Conservation (phyloP, 2,888 invertebrate genomes). For the Calephelis perditalis region DNA sequence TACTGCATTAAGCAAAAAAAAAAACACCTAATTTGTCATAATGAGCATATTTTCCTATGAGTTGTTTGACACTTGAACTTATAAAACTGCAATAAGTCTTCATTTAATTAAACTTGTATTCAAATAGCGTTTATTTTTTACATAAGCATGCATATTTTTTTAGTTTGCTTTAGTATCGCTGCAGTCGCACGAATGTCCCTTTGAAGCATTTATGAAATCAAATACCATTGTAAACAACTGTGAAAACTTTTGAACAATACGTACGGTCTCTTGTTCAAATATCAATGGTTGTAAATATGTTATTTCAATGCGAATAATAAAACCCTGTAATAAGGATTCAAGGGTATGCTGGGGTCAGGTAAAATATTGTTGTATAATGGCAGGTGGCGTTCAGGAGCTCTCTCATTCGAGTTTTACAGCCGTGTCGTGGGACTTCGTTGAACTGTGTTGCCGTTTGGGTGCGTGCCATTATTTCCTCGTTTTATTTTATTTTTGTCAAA, state of each 20-base stretch:
- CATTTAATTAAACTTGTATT: too few species aligned
- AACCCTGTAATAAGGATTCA: slow-evolving; percentile 14
- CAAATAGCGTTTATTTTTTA: too few species aligned
- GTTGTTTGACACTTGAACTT: too few species aligned
- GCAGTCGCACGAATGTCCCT: too few species aligned
- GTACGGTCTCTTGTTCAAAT: not conserved
- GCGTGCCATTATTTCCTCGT: slow-evolving; percentile 45
- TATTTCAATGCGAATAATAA: not conserved
- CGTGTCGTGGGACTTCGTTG: slow-evolving; percentile 29
- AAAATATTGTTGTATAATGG: slow-evolving; percentile 25
- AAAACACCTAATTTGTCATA: too few species aligned
- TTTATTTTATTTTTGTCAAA: slow-evolving; percentile 41
- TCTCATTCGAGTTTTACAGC: slow-evolving; percentile 29
- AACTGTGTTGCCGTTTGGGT: slow-evolving; percentile 40
- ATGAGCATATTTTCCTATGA: too few species aligned
- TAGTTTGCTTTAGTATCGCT: too few species aligned
- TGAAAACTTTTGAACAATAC: not conserved
- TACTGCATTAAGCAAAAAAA: too few species aligned
- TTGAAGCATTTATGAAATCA: too few species aligned
- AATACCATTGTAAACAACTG: too few species aligned
- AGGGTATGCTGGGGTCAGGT: slow-evolving; percentile 19
- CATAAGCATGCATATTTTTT: too few species aligned
- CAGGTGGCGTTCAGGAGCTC: slow-evolving; percentile 30
- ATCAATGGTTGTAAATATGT: not conserved
- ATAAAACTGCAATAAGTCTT: too few species aligned